Evolutionary conservation across 92 coral and sea anemone genomes (phyloP).

Genomic region (Montipora capitata): DNA sequence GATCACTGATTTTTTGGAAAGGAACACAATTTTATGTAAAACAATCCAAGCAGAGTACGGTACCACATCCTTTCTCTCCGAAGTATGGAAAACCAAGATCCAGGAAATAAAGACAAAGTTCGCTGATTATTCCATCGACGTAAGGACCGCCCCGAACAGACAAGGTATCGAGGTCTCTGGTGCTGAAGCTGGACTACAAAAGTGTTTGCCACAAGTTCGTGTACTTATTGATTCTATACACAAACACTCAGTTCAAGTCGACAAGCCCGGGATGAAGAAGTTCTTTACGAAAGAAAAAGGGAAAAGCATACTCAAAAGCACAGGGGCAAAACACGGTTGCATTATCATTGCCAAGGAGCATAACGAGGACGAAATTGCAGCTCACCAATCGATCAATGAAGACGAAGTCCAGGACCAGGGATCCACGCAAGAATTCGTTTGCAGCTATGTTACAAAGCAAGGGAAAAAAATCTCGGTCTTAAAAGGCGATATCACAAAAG

Average conservation of each 20-base stretch:
- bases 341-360: slow-evolving; percentile 36
- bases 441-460: slow-evolving; percentile 60
- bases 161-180: slow-evolving; percentile 68
- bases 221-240: slow-evolving; percentile 25
- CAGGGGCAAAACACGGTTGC: slow-evolving; percentile 44
- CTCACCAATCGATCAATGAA: neutral
- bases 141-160: slow-evolving; percentile 46
- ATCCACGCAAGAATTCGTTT: neutral
- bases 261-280: slow-evolving; percentile 87
- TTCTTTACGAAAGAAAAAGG: slow-evolving; percentile 61
- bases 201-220: slow-evolving; percentile 17
- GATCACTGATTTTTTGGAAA: slow-evolving; percentile 65
- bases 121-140: slow-evolving; percentile 48
- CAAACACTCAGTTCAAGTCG: slow-evolving; percentile 37
- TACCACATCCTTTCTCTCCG: slow-evolving; percentile 37
- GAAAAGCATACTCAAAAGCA: slow-evolving; percentile 14
- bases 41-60: slow-evolving; percentile 43
- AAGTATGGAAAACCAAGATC: slow-evolving; percentile 54
- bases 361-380: neutral
- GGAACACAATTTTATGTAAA: slow-evolving; percentile 70
- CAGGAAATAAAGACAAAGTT: slow-evolving; percentile 44
- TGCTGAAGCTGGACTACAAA: slow-evolving; percentile 75
- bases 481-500: slow-evolving; percentile 88
- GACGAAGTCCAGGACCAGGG: neutral
- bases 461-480: slow-evolving; percentile 62